Evolutionary conservation across 2,113 vertebrate species (phyloP), one percentile per base, ranked within the genome.

Genomic region (Lanius ludovicianus): DNA sequence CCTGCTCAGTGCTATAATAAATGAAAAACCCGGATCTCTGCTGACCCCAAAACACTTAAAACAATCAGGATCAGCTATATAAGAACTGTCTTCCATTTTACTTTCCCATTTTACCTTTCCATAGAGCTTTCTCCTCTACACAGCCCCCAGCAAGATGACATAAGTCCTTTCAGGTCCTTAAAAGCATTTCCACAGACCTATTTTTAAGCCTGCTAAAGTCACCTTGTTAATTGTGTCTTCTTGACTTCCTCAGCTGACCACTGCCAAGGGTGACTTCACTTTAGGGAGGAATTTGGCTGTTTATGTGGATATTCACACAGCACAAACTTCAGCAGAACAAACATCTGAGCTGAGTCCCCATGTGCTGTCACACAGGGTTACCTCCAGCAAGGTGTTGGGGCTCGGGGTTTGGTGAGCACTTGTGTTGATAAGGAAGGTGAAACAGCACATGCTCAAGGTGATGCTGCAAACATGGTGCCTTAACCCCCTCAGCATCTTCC

Each of bases 21-120:
- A 90, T 64, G 67, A 87, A 52, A 84, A 85, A 57, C 50, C 93
- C 47, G 28, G 90, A 96, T 94, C 92, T 93, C 44, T 88, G 60
- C 93, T 78, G 84, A 95, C 91, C 95, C 87, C 77, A 81, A 80
- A 87, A 92, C 83, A 95, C 95, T 94, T 85, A 94, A 68, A 94
- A 64, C 35, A 30, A 84, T 76, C 92, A 65, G 76, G 57, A 95
- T 25, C 21, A 89, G 88, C 92, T 84, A 75, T 90, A 75, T 44
- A 89, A 92, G 88, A 96, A 79, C 55, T 63, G 31, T 39, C 47
- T 62, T 90, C 63, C 60, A 30, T 67, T 94, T 88, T 65, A 44
- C 75, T 74, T 93, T 75, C 77, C 87, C 16, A 33, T 71, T 97
- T 93, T 89, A 76, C 64, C 69, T 87, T 86, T 63, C 84, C 41